Evolutionary conservation across 2,888 invertebrate genomes (phyloP).

Genomic region (Allolobophora icterica): DNA sequence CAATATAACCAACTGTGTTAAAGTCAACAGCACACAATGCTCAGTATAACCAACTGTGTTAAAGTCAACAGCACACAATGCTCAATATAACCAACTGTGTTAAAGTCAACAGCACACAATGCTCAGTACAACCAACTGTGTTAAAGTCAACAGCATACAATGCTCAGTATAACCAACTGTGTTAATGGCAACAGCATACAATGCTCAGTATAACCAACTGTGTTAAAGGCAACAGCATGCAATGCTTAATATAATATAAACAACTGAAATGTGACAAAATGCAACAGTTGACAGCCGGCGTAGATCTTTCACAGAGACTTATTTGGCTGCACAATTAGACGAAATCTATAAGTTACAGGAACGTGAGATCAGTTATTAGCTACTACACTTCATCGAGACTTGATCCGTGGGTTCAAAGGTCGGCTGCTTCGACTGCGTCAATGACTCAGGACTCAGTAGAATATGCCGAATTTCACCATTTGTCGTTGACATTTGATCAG

Average conservation of each 20-base stretch:
- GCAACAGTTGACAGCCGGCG: not conserved
- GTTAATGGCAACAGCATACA: too few species aligned
- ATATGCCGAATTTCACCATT: not conserved
- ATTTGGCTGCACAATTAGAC: too few species aligned
- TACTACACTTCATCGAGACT: not conserved
- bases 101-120: not conserved
- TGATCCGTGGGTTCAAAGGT: not conserved
- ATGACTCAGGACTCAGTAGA: not conserved
- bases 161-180: too few species aligned
- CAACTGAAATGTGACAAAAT: not conserved
- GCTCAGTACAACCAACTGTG: too few species aligned
- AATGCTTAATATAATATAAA: not conserved
- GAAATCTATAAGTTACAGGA: too few species aligned
- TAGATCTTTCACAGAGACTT: too few species aligned
- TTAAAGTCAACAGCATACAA: too few species aligned
- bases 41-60: too few species aligned
- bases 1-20: not conserved
- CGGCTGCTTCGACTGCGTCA: not conserved
- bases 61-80: too few species aligned
- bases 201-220: too few species aligned
- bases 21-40: too few species aligned
- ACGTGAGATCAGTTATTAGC: not conserved
- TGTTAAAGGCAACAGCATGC: not conserved
- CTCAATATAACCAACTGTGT: too few species aligned
- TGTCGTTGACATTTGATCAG: constrained; percentile 7